phyloP scores from a whole-genome alignment of 1,140 invertebrate species.

The Cotesia glomerata region DNA sequence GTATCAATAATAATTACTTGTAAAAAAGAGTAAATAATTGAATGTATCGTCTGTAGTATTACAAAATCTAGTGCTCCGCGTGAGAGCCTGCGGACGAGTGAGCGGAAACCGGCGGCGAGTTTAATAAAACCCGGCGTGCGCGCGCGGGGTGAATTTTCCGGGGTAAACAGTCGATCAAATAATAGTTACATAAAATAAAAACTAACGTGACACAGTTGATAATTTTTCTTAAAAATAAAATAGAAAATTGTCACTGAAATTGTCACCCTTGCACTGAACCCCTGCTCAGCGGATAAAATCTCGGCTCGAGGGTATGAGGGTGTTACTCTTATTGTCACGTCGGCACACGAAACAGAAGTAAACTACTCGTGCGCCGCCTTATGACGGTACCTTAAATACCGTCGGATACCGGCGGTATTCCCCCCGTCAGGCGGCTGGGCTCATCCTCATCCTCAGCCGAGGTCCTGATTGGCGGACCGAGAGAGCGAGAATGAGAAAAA shows the following conservation, averaged over 20 bases:
- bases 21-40: neutral
- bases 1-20: neutral
- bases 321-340: conserved; percentile 40
- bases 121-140: conserved; percentile 23
- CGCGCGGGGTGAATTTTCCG: conserved; percentile 20
- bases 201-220: too few relatives aligned
- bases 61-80: neutral
- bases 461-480: conserved; percentile 57
- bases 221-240: too few relatives aligned
- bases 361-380: conserved; percentile 63
- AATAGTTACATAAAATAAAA: neutral
- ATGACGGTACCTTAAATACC: conserved; percentile 65
- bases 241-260: too few relatives aligned
- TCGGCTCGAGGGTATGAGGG: conserved; percentile 23
- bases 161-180: neutral
- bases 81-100: conserved; percentile 26
- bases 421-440: conserved; percentile 45
- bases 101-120: conserved; percentile 24
- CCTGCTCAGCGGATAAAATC: too few relatives aligned
- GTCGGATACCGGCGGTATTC: conserved; percentile 54
- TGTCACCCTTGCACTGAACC: too few relatives aligned
- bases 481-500: conserved; percentile 37
- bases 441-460: conserved; percentile 17
- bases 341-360: conserved; percentile 62
- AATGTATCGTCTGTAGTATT: neutral